Conservation (phyloP, 2,888 invertebrate species). For the Diarsia brunnea region DNA sequence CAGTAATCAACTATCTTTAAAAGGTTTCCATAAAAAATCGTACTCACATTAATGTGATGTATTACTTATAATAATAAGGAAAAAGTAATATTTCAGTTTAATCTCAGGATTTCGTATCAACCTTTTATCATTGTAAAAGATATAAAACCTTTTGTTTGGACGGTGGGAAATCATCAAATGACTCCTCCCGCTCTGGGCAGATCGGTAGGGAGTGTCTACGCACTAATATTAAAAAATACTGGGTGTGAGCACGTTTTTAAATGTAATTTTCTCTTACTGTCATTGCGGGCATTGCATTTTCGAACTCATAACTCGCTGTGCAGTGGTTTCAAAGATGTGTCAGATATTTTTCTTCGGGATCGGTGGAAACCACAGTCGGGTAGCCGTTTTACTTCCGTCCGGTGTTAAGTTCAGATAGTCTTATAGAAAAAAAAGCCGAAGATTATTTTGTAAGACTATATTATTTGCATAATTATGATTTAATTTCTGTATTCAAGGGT, state of each 20-base stretch:
- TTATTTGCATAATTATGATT: background rate
- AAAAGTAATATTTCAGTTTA: background rate
- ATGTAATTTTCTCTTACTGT: no score
- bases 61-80: background rate
- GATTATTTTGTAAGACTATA: background rate
- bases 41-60: background rate
- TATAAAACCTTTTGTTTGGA: background rate
- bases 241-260: no score
- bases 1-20: slow-evolving; percentile 11
- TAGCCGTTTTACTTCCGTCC: no score
- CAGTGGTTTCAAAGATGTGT: no score
- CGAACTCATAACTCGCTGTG: no score
- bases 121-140: background rate
- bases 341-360: no score
- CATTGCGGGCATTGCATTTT: no score
- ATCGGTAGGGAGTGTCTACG: no score
- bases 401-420: background rate
- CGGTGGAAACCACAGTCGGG: no score
- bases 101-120: background rate
- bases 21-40: background rate
- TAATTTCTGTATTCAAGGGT: background rate
- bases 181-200: no score
- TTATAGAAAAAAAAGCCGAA: background rate
- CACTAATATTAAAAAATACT: no score
- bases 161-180: no score